A percentile compares a stretch with the other conserved stretches of the same genome.
Conservation (phyloP, 2,113 vertebrate genomes). For the Scomber scombrus region DNA sequence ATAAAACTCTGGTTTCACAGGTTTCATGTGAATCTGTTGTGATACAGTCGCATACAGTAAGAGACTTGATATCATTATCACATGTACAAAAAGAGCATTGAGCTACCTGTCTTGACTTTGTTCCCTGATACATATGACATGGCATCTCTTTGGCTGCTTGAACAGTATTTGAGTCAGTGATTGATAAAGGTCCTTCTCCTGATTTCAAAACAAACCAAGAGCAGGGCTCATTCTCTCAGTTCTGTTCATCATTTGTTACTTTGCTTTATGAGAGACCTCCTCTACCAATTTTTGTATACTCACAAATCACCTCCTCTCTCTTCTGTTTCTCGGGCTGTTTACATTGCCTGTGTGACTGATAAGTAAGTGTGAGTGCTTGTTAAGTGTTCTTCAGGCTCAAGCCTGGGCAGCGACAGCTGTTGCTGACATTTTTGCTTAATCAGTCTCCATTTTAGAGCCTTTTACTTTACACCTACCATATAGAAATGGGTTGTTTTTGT, state of each 20-base stretch:
- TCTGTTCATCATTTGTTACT: constrained; percentile 6
- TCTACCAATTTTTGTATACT: constrained; percentile 7
- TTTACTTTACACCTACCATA: not conserved
- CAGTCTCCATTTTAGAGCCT: constrained; percentile 36
- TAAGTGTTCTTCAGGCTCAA: constrained; percentile 50
- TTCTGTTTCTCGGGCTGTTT: constrained; percentile 22
- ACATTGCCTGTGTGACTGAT: constrained; percentile 39
- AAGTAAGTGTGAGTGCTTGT: constrained; percentile 19
- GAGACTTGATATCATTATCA: not conserved
- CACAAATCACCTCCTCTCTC: not conserved
- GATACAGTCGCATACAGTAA: not conserved
- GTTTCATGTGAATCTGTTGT: not conserved
- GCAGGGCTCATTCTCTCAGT: not conserved
- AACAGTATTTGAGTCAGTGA: constrained; percentile 15
- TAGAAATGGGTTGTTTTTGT: constrained; percentile 21
- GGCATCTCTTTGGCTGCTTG: constrained; percentile 30
- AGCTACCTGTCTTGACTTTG: constrained; percentile 42
- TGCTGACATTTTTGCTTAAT: constrained; percentile 44
- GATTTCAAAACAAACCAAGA: constrained; percentile 10
- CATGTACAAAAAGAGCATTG: constrained; percentile 26
- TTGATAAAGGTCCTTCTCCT: constrained; percentile 4
- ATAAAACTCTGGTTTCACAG: not conserved
- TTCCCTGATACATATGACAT: constrained; percentile 40
- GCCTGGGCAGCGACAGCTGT: constrained; percentile 55
- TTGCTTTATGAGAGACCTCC: not conserved